Evolutionary conservation across 2,888 invertebrate species (phyloP).

Genomic region (Eristalis arbustorum): DNA sequence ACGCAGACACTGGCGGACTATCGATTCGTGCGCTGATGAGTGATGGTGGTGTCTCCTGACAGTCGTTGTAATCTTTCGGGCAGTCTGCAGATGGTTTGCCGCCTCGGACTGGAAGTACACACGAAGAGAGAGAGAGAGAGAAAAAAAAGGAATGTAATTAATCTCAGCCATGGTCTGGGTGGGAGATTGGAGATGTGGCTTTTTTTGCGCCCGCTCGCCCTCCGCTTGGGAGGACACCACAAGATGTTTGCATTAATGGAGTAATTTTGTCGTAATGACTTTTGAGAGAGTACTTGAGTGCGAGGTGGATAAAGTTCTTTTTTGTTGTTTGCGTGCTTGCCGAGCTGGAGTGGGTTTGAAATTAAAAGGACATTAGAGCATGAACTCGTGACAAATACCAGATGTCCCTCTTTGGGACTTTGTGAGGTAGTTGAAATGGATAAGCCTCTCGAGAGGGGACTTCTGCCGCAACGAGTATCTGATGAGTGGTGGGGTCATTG

Average conservation of each 20-base stretch:
- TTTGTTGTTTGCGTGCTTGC: neutral
- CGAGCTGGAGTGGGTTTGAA: conserved; percentile 7
- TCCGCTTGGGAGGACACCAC: neutral
- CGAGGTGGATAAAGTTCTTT: conserved; percentile 6
- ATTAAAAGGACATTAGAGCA: conserved; percentile 19
- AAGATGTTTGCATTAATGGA: conserved; percentile 30
- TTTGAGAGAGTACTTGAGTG: conserved; percentile 1
- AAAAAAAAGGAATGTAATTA: conserved; percentile 5
- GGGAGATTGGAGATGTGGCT: neutral
- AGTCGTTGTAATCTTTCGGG: conserved; percentile 34
- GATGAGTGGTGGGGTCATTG: neutral
- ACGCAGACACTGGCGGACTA: conserved; percentile 31
- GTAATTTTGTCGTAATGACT: conserved; percentile 28
- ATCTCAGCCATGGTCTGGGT: neutral
- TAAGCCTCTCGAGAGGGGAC: neutral
- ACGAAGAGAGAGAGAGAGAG: no score
- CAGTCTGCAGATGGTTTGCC: conserved; percentile 43
- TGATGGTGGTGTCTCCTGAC: conserved; percentile 43
- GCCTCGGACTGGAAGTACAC: conserved; percentile 47
- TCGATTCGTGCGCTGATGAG: conserved; percentile 46
- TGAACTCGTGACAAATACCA: neutral
- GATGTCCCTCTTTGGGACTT: neutral
- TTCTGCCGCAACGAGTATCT: neutral
- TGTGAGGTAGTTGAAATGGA: neutral
- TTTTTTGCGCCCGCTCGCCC: neutral